These are phyloP conservation scores for Poeciliopsis gracilis DNA, from an alignment of 2,797 vertebrate species.

Conservation along the genomic window DNA sequence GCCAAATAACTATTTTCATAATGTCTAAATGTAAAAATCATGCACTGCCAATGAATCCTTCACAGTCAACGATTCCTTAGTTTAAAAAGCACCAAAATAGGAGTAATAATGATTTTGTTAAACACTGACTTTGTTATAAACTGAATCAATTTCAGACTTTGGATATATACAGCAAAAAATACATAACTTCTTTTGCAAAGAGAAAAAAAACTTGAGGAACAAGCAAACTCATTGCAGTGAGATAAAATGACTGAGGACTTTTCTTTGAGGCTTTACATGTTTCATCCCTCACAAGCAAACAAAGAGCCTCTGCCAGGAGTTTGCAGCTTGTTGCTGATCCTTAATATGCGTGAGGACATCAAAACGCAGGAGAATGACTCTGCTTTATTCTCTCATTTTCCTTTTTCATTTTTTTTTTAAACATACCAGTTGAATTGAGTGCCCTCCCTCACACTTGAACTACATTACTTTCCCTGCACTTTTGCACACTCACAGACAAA, in stretches of 20 bases:
- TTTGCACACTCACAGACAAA: conserved; percentile 6
- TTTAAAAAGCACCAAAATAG: not conserved
- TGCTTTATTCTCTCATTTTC: not conserved
- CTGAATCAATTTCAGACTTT: not conserved
- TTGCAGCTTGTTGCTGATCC: conserved; percentile 6
- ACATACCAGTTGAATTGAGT: not conserved
- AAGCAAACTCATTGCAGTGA: not conserved
- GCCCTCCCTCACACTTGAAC: conserved; percentile 25
- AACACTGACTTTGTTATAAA: not conserved
- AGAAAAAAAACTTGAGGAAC: not conserved
- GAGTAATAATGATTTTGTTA: not conserved
- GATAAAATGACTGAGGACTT: conserved; percentile 27
- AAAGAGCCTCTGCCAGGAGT: conserved; percentile 27
- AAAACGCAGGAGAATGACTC: not conserved
- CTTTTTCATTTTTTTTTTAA: conserved; percentile 1
- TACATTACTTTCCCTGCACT: conserved; percentile 63
- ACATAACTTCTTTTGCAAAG: not conserved
- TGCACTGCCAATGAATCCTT: not conserved
- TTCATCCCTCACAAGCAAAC: conserved; percentile 13
- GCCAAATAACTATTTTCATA: not conserved
- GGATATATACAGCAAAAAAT: not conserved
- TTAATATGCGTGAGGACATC: conserved; percentile 24
- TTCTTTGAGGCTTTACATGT: not conserved
- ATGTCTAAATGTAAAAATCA: not conserved
- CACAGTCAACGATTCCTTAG: not conserved